Evolutionary conservation across 2,888 invertebrate species (phyloP), one percentile per base, ranked within the genome.

Genomic region (Tanytarsus gracilentus): DNA sequence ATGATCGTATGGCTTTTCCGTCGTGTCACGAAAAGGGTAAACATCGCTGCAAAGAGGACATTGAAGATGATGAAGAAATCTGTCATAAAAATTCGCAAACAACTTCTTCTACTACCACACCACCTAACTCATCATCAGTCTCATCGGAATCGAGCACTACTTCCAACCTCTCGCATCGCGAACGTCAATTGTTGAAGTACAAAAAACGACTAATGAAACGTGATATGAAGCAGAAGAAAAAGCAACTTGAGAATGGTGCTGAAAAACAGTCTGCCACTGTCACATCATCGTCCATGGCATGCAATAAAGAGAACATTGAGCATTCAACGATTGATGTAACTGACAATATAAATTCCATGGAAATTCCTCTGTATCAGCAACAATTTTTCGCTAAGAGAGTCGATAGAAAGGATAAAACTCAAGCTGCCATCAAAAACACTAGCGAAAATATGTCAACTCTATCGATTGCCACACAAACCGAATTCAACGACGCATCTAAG

Each of bases 1-100:
- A 30, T 33, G 60, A 60, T 49, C 60, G 60, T 2, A 33, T 60
- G 50, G 5, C 21, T 9, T 53, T 25, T 23, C 11, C 49, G 26
- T 44, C 56, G 26, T 88, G 87, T 72, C 83, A 82, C 65, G 80
- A 84, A 65, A 85, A 80, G 62, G 88, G 86, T 0, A 87, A 86
- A 69, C 88, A 88, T 69, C 83, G 83, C 64, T 88, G 88, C 71
- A 82, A 78, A 61, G 85, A 85, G 67, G 82, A 84, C 65, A 84
- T 85, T 30, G 86, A 86, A 66, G 82, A 84, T 2, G 81, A 80
- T 21, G 48, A 21, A 26, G 29, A 21, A 2, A 29, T 36, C 14
- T 40, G 44, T 14, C 9, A 56, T 9, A 18, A 23, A 21, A 33
- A 33, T 33, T 18, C n/a, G 23, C 2, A 23, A 23, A 44, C 16